Base-by-base conservation (phyloP, 2,113 vertebrate species). In the Nanger granti region DNA sequence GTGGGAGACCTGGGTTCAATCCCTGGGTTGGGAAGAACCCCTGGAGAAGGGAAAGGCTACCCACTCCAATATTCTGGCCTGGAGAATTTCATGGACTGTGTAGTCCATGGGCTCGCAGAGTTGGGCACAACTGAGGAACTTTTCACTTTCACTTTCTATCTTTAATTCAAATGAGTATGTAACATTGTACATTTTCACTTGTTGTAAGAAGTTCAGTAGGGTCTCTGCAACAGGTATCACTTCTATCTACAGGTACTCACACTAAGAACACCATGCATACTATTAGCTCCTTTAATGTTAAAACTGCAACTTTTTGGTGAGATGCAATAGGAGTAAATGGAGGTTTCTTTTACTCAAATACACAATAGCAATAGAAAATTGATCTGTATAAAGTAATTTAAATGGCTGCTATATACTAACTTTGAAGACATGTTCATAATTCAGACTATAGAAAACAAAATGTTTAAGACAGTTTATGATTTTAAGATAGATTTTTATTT, bases 381-480 rank as follows among this genome's bases (percentile, higher is more conserved):
- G 49, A 60, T 93, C 14, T 86, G 87, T 76, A 64, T 93, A 11
- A 93, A 93, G 41, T 55, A 94, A 93, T 76, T 94, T 79, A 96
- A 95, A 88, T 93, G 24, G 29, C 10, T 94, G 28, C 13, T 34
- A 87, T 13, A 87, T 17, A 76, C 15, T 89, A 90, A 84, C 57
- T 95, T 66, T 88, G 8, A 91, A 85, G n/a, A 95, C 62, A 88
- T 92, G 7, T 54, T 97, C n/a, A 94, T 92, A 98, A 97, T 91
- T 41, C 9, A 84, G 52, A 66, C 47, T 88, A 76, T 94, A 89
- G 18, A 92, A 92, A 94, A 64, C 12, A 96, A 91, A 95, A 90
- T 80, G 2, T 69, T 89, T 96, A 87, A 59, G 85, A 89, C 12
- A 93, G 31, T 91, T 95, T 57, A 59, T 88, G 76, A 90, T 9